Evolutionary conservation across 1,140 invertebrate species (phyloP).

Genomic region (Pseudachorutes palmiensis): DNA sequence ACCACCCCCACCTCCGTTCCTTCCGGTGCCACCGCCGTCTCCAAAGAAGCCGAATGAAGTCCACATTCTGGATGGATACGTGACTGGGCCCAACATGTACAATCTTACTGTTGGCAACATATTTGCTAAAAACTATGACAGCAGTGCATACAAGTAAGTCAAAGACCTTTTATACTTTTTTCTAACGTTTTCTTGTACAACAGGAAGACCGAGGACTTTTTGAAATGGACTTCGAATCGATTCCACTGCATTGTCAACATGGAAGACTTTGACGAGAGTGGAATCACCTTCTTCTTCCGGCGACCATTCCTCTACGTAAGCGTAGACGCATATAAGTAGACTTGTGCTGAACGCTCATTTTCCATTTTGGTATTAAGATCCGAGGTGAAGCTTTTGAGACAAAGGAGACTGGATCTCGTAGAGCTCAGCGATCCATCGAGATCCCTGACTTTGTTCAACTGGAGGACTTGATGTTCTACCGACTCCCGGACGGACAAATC

Average conservation of each 20-base stretch:
- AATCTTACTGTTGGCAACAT: neutral
- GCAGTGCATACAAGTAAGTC: neutral
- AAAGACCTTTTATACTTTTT: neutral
- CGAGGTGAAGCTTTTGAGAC: neutral
- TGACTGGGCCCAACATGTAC: neutral
- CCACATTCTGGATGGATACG: neutral
- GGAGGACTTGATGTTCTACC: neutral
- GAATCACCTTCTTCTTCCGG: neutral
- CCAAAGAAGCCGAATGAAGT: neutral
- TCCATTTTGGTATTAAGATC: neutral
- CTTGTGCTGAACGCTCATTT: neutral
- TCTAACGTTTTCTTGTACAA: neutral
- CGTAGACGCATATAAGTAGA: neutral
- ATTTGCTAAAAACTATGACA: neutral
- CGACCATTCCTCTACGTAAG: neutral
- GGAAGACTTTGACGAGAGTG: neutral
- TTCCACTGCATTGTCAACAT: conserved; percentile 3
- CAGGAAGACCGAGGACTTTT: neutral
- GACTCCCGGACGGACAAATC: neutral
- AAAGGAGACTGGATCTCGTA: neutral
- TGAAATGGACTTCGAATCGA: neutral
- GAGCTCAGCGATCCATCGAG: neutral
- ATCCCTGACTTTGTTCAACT: neutral
- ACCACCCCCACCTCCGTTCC: neutral
- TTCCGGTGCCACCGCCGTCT: neutral